Base-by-base conservation (phyloP, 1,140 invertebrate species). In the Leptinotarsa defecta region DNA sequence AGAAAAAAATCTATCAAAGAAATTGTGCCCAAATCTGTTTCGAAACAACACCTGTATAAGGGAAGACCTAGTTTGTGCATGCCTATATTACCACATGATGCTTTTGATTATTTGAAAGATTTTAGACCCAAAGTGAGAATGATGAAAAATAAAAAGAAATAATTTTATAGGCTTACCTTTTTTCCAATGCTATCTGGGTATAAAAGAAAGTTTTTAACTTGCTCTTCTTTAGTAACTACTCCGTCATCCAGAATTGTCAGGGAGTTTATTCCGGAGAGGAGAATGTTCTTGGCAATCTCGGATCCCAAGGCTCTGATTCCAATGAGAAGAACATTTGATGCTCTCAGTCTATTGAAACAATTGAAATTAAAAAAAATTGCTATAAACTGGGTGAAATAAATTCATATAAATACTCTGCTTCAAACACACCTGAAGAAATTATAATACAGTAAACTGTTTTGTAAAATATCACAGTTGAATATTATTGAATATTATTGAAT, bases 221-320 rank as follows among this genome's bases (percentile, higher is more conserved):
- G 86, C 85, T 98, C 96, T 74, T 92, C 90, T 81, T 92, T 87
- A 19, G 91, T 92, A 1, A 96, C 88, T 82, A 89, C 84, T 74
- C 90, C 88, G 84, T 93, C 89, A 87, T 99, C 98, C 71, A 98
- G 86, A 64, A 99, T 87, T 48, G 93, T 96, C 1, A 99, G 87
- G 15, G 93, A 93, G 81, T 97, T 96, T 0, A 99, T 93, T 62
- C 98, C 98, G 68, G 96, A 91, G 20, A 99, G 87, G 81, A 99
- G 94, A 70, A 99, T 92, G 88, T 99, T 99, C 85, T 99, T 99
- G 1, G 95, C 93, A 62, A 98, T 91, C 89, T 99, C 98, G 27
- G 96, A 96, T 48, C 96, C 96, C 24, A 99, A 88, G 15, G 96
- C 97, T 85, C 92, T 91, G 15, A 98, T 78, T 20, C 97, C 97